phyloP scores from a whole-genome alignment of 2,888 invertebrate species.

The Callimorpha dominula region DNA sequence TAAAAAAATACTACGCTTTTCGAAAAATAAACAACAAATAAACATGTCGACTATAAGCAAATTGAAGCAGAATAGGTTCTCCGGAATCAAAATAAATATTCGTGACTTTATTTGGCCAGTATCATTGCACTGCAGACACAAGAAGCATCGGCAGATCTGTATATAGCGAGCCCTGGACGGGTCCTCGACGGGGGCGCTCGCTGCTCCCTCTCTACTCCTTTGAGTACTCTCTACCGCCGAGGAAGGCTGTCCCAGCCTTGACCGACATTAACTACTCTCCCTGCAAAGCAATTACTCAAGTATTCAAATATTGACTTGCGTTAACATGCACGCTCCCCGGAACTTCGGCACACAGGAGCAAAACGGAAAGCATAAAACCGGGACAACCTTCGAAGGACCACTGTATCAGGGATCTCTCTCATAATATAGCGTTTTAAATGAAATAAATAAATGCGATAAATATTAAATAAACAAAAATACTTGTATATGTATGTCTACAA shows the following conservation, averaged over 20 bases:
- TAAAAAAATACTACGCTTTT: conserved; percentile 74
- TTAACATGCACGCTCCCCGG: conserved; percentile 81
- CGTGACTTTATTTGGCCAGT: conserved; percentile 85
- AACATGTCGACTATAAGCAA: conserved; percentile 71
- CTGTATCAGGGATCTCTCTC: conserved; percentile 74
- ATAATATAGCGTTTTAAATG: conserved; percentile 78
- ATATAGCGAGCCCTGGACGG: conserved; percentile 26
- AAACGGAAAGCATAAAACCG: conserved; percentile 87
- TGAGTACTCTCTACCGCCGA: conserved; percentile 62
- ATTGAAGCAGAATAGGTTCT: conserved; percentile 87
- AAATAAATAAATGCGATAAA: conserved; percentile 86
- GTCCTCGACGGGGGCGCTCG: conserved; percentile 26
- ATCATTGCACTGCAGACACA: conserved; percentile 80
- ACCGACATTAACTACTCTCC: conserved; percentile 66
- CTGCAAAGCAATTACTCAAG: conserved; percentile 77
- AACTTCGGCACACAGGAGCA: conserved; percentile 72
- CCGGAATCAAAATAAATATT: conserved; percentile 84
- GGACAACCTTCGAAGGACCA: conserved; percentile 87
- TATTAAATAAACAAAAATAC: conserved; percentile 81
- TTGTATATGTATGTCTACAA: conserved; percentile 82
- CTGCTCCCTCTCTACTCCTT: conserved; percentile 58
- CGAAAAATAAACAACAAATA: conserved; percentile 78
- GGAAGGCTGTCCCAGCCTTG: conserved; percentile 85
- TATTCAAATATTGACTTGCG: conserved; percentile 70
- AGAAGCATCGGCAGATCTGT: conserved; percentile 70